Evolutionary conservation across 2,797 vertebrate species (phyloP), one percentile per base, ranked within the genome.

Genomic region (Bryconaethiops microstoma): DNA sequence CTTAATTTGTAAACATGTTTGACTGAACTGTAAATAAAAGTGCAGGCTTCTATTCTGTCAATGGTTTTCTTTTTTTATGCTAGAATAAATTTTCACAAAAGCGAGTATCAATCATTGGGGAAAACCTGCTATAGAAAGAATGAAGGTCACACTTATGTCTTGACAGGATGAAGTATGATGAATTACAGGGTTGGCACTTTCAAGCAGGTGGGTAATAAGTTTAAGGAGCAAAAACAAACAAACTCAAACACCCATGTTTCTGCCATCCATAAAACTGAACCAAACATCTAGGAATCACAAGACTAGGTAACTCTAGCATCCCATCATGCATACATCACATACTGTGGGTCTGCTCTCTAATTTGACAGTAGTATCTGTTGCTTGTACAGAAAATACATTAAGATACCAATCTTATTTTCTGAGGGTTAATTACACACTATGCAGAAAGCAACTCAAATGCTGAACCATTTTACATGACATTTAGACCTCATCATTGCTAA

Each of bases 251-350:
- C 65, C 40, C 65, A 68, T 42, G 12, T 23, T 23, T 21, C n/a
- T 48, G 21, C 40, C 40, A 23, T 48, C 9, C 23, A 48, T 40
- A 45, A 68, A 68, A 68, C 40, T 5, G 3, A 45, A 48, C 7
- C 13, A 42, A 23, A 48, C 65, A 68, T 68, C 9, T 45, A 45
- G 65, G 40, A 21, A 45, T 59, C 64, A 57, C 70, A 67, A 35
- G 4, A 74, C 70, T 29, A 52, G 1, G 78, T 67, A 74, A 80
- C 78, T 59, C 67, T 67, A 48, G 78, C 62, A 74, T 74, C 70
- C 50, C 10, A 19, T 79, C 35, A 74, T 68, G 21, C 52, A 29
- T 10, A 35, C 71, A 48, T 12, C 62, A 1, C 71, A 64, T n/a
- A 57, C 35, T 74, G 60, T 57, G 48, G 17, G 69, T 42, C 64